Evolutionary conservation across 2,113 vertebrate species (phyloP).

Genomic region (Passer montanus): DNA sequence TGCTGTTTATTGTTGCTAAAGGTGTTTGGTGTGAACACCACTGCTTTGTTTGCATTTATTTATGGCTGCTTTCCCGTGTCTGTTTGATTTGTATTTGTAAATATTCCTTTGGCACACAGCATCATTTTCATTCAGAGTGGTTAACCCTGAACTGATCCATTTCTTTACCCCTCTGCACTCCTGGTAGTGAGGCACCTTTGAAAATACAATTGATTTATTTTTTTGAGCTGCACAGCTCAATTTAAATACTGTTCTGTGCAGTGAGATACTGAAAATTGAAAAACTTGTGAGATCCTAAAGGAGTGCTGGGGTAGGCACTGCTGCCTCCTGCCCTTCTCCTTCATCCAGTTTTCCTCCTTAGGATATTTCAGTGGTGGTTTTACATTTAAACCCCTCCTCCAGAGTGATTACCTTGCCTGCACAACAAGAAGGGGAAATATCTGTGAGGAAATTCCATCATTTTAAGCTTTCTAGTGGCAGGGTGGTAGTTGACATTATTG

Average conservation of each 20-base stretch:
- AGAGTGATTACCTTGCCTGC: background rate
- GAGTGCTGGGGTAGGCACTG: background rate
- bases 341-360: background rate
- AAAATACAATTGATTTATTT: background rate
- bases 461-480: background rate
- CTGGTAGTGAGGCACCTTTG: background rate
- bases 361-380: background rate
- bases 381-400: background rate
- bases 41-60: background rate
- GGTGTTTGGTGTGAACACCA: background rate
- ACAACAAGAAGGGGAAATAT: background rate
- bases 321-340: background rate
- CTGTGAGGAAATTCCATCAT: background rate
- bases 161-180: background rate
- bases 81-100: background rate
- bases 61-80: background rate
- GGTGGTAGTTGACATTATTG: background rate
- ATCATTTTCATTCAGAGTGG: background rate
- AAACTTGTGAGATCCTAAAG: background rate
- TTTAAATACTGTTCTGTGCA: background rate
- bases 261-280: background rate
- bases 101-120: background rate
- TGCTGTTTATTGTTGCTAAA: background rate
- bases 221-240: background rate
- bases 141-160: background rate